Evolutionary conservation across 2,797 vertebrate species (phyloP).

Genomic region (Coracias cyanogaster): DNA sequence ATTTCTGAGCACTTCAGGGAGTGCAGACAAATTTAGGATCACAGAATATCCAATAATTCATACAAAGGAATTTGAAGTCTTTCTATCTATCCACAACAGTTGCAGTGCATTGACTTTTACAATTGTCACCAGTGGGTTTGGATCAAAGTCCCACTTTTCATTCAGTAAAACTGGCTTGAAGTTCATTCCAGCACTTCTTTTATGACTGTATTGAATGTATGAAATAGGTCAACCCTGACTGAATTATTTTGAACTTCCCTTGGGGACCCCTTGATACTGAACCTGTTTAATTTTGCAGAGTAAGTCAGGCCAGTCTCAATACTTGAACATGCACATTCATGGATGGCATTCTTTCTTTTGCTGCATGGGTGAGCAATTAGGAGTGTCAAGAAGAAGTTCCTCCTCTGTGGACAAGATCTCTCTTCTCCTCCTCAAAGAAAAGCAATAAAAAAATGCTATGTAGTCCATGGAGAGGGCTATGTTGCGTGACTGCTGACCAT

Average conservation of each 20-base stretch:
- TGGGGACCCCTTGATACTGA: constrained; percentile 18
- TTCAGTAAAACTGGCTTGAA: constrained; percentile 11
- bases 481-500: constrained; percentile 37
- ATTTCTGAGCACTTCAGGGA: not conserved
- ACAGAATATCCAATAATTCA: not conserved
- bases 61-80: not conserved
- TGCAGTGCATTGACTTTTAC: not conserved
- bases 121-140: not conserved
- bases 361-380: constrained; percentile 44
- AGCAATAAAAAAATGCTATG: not conserved
- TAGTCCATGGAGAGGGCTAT: constrained; percentile 2
- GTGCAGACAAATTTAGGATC: not conserved
- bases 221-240: constrained; percentile 41
- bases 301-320: not conserved
- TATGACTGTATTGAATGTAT: not conserved
- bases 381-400: constrained; percentile 11
- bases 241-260: constrained; percentile 30
- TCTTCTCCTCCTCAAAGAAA: not conserved
- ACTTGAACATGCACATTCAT: not conserved
- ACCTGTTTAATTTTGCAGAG: constrained; percentile 43
- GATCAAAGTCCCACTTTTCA: not conserved
- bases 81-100: not conserved
- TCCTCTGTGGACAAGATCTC: constrained; percentile 6
- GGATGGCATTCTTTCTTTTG: constrained; percentile 39
- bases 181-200: not conserved